phyloP scores from a whole-genome alignment of 2,797 vertebrate species.

The Propithecus deckenii region DNA sequence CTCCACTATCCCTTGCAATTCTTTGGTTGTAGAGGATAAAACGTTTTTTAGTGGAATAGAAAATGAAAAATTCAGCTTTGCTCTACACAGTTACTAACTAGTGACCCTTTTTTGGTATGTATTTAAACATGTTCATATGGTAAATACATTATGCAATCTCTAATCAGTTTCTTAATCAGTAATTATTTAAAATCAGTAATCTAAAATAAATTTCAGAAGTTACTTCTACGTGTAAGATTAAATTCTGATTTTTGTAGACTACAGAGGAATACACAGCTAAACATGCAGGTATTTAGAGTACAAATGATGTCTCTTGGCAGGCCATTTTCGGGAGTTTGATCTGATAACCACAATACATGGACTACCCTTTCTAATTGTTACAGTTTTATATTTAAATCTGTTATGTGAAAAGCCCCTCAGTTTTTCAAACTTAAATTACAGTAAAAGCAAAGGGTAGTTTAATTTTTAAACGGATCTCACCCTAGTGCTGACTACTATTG shows the following conservation, averaged over 20 bases:
- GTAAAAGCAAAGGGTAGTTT: not conserved
- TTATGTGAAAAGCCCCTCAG: not conserved
- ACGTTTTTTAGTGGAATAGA: slow-evolving; percentile 1
- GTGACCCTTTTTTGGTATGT: not conserved
- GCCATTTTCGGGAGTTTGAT: not conserved
- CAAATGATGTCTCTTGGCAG: not conserved
- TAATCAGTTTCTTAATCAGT: not conserved
- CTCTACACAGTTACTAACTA: not conserved
- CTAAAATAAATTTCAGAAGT: not conserved
- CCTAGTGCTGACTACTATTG: not conserved
- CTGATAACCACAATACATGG: not conserved
- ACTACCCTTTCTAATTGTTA: not conserved
- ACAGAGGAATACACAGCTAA: not conserved
- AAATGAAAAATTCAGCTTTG: slow-evolving; percentile 22
- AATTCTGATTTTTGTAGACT: not conserved
- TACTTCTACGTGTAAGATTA: not conserved
- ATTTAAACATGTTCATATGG: not conserved
- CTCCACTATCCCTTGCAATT: not conserved
- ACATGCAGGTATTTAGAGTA: not conserved
- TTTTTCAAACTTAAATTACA: not conserved
- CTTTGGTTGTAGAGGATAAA: not conserved
- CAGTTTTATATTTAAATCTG: not conserved
- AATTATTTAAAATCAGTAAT: not conserved
- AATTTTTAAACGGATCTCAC: not conserved
- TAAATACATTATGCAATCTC: not conserved